Evolutionary conservation across 2,113 vertebrate species (phyloP).

Genomic region (Phalacrocorax carbo): DNA sequence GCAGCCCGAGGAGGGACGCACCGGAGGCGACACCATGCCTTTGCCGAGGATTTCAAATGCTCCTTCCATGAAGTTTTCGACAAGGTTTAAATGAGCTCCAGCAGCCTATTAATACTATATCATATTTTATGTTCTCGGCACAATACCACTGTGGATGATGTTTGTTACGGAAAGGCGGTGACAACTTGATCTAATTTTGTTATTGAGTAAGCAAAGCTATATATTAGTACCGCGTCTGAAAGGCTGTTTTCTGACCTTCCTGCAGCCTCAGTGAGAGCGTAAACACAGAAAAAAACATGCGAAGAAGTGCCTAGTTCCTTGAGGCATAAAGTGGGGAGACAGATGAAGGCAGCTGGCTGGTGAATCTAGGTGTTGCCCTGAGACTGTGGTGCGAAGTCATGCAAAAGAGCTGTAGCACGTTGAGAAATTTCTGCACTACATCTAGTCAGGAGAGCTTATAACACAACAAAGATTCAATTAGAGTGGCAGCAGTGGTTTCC

Average conservation of each 20-base stretch:
- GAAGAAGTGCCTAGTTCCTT: not conserved
- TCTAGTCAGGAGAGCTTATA: not conserved
- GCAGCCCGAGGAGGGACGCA: too few species aligned
- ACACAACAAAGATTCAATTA: not conserved
- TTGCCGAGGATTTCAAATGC: not conserved
- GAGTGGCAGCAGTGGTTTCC: not conserved
- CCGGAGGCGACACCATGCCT: accelerated
- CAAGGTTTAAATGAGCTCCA: not conserved
- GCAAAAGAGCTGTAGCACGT: too few species aligned
- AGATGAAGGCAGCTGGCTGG: not conserved
- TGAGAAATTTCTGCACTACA: not conserved
- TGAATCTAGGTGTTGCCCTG: not conserved
- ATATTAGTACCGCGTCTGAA: too few species aligned
- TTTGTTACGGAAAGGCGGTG: not conserved
- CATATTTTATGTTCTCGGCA: not conserved
- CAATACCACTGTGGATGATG: too few species aligned
- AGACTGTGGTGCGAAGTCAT: not conserved
- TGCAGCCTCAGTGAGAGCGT: not conserved
- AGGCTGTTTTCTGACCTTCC: not conserved
- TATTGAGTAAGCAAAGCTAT: not conserved
- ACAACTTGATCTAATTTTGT: not conserved
- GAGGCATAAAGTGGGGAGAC: not conserved
- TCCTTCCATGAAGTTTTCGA: not conserved
- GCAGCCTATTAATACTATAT: not conserved
- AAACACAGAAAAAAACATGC: not conserved